phyloP scores from a whole-genome alignment of 2,888 invertebrate species.

The Plagodis pulveraria region DNA sequence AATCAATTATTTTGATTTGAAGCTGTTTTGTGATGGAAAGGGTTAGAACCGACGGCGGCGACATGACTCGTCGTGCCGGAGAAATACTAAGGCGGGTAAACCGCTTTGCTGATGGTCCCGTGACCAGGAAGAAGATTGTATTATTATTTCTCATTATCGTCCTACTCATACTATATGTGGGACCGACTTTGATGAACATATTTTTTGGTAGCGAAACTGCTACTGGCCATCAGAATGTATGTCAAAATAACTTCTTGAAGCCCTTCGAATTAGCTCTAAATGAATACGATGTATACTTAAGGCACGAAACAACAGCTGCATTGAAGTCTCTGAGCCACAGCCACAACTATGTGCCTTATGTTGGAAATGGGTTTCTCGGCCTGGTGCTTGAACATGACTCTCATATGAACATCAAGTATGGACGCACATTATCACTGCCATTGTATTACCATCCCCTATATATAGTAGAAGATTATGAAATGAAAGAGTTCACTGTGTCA shows the following conservation, averaged over 20 bases:
- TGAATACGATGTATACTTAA: slow-evolving; percentile 89
- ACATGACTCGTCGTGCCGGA: slow-evolving; percentile 76
- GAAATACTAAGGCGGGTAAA: slow-evolving; percentile 74
- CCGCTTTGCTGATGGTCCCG: slow-evolving; percentile 75
- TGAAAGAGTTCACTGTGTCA: slow-evolving; percentile 88
- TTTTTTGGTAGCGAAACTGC: slow-evolving; percentile 80
- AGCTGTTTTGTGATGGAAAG: slow-evolving; percentile 68
- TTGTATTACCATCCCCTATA: slow-evolving; percentile 88
- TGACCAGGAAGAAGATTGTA: slow-evolving; percentile 79
- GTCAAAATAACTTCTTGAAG: slow-evolving; percentile 87
- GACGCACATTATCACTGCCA: slow-evolving; percentile 87
- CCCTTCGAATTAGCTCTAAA: slow-evolving; percentile 85
- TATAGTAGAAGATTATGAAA: slow-evolving; percentile 79
- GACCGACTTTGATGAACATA: slow-evolving; percentile 87
- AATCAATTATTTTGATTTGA: not conserved
- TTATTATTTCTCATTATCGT: slow-evolving; percentile 81
- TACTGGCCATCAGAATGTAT: slow-evolving; percentile 82
- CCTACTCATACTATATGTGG: slow-evolving; percentile 86
- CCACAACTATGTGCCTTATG: slow-evolving; percentile 88
- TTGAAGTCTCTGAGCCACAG: slow-evolving; percentile 81
- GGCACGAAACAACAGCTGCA: slow-evolving; percentile 82
- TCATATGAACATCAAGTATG: slow-evolving; percentile 87
- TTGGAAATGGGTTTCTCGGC: slow-evolving; percentile 91
- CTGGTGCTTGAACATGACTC: slow-evolving; percentile 86
- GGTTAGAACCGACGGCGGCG: slow-evolving; percentile 58